Conservation (phyloP, 2,888 invertebrate species). For the Busseola fusca region DNA sequence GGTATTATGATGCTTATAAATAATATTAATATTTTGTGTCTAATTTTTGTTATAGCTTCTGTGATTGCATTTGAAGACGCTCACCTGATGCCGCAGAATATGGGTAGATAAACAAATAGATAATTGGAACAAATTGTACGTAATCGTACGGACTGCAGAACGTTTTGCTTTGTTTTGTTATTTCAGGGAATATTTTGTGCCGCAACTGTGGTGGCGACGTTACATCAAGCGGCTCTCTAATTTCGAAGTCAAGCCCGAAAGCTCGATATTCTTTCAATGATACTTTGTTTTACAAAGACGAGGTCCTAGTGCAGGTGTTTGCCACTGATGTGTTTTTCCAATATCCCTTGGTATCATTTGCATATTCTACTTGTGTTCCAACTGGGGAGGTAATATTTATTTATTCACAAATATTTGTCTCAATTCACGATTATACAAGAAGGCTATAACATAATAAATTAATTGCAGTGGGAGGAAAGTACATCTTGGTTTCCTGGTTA, state of each 20-base stretch:
- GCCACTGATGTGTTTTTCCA: conserved; percentile 68
- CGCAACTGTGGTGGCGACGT: conserved; percentile 75
- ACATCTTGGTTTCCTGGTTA: conserved; percentile 90
- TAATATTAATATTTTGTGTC: conserved; percentile 2
- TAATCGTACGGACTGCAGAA: neutral
- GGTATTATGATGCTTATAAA: conserved; percentile 35
- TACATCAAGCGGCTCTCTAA: conserved; percentile 66
- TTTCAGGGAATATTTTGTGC: conserved; percentile 76
- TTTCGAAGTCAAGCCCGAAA: conserved; percentile 67
- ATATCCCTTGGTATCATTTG: conserved; percentile 72
- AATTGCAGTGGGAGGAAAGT: conserved; percentile 86
- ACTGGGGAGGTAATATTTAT: conserved; percentile 73
- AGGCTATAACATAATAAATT: conserved; percentile 14
- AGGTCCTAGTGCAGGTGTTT: conserved; percentile 74
- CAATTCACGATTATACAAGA: neutral
- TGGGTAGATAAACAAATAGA: conserved; percentile 42
- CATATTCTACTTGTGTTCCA: conserved; percentile 70
- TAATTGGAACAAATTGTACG: conserved; percentile 28
- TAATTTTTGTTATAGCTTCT: conserved; percentile 29
- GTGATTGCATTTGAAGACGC: conserved; percentile 35
- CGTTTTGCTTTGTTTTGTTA: conserved; percentile 12
- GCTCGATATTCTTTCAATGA: conserved; percentile 72
- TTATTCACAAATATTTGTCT: neutral
- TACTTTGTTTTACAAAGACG: conserved; percentile 70
- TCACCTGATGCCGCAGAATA: conserved; percentile 27